Conservation (phyloP, 2,113 vertebrate genomes). For the Leptobrachium leishanense region DNA sequence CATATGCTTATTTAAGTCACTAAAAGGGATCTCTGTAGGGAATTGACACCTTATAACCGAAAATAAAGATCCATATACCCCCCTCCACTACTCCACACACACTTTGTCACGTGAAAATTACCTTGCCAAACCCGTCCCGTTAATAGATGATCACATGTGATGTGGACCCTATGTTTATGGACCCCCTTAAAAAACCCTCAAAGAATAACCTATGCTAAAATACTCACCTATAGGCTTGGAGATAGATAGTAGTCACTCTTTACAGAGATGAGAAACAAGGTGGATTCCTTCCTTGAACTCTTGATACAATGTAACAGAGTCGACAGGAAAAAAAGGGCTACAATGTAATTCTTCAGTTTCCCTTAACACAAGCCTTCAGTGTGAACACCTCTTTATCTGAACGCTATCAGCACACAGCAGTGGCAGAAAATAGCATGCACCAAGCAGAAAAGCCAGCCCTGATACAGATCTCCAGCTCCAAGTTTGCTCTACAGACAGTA, state of each 20-base stretch:
- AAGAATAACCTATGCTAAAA: constrained; percentile 57
- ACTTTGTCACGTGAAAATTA: constrained; percentile 83
- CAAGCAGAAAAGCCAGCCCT: constrained; percentile 9
- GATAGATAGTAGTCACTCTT: constrained; percentile 32
- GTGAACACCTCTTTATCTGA: constrained; percentile 19
- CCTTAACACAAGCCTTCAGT: neutral
- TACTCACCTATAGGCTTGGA: constrained; percentile 58
- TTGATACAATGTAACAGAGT: neutral
- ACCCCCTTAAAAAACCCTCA: constrained; percentile 46
- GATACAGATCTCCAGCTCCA: constrained; percentile 54
- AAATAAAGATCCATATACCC: constrained; percentile 45
- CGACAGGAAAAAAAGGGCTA: neutral
- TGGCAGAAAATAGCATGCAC: neutral
- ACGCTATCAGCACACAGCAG: constrained; percentile 6
- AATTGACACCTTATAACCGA: constrained; percentile 77
- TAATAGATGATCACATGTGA: constrained; percentile 87
- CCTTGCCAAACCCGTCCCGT: constrained; percentile 80
- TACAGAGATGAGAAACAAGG: constrained; percentile 50
- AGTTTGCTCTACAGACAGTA: constrained; percentile 68
- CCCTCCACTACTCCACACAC: constrained; percentile 72
- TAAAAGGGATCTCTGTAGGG: constrained; percentile 64
- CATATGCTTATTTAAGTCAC: no score
- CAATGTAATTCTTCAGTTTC: neutral
- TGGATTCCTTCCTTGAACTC: constrained; percentile 3
- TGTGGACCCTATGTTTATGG: constrained; percentile 74